phyloP scores from a whole-genome alignment of 2,113 vertebrate species.

The Talpa occidentalis region DNA sequence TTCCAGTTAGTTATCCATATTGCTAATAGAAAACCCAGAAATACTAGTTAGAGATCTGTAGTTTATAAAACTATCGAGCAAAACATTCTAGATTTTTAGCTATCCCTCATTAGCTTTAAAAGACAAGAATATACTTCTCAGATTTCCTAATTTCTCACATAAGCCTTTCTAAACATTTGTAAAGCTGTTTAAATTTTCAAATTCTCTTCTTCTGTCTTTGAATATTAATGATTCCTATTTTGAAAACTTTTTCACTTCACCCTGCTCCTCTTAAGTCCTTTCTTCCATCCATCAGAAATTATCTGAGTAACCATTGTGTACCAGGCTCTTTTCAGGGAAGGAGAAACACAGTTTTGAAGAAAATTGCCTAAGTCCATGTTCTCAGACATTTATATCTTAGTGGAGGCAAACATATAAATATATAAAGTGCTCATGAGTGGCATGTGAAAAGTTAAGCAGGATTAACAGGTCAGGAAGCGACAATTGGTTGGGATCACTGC shows the following conservation, averaged over 20 bases:
- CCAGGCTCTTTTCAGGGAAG: background rate
- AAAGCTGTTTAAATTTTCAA: background rate
- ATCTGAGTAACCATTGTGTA: background rate
- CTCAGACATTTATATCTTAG: background rate
- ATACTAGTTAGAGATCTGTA: background rate
- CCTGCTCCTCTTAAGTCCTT: background rate
- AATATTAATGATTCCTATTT: background rate
- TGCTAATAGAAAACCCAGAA: background rate
- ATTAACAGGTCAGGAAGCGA: background rate
- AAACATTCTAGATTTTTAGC: background rate
- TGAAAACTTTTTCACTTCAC: slow-evolving; percentile 13
- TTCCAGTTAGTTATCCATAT: background rate
- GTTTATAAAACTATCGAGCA: background rate
- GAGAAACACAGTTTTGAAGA: background rate
- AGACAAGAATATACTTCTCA: slow-evolving; percentile 19
- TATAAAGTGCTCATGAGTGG: background rate
- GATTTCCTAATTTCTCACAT: background rate
- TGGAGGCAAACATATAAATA: background rate
- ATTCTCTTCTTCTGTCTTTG: background rate
- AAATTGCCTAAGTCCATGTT: background rate
- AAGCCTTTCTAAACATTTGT: background rate
- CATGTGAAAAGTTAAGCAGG: background rate
- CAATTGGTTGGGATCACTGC: background rate
- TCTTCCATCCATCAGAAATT: background rate
- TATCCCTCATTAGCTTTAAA: background rate